Evolutionary conservation across 2,797 vertebrate genomes (phyloP).

Genomic region (Cygnus olor): DNA sequence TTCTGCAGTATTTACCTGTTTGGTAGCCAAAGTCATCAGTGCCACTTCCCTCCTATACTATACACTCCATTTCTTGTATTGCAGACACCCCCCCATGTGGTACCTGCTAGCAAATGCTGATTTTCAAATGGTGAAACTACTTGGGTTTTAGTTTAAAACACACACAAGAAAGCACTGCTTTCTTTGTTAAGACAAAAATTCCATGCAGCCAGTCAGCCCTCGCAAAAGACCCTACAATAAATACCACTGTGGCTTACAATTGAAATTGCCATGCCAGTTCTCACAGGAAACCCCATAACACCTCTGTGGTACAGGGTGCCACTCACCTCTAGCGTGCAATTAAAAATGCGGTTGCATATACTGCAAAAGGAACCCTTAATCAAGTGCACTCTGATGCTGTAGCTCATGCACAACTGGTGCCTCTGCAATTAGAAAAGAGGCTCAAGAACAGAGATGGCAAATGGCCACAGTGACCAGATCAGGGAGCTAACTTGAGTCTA

Average conservation of each 20-base stretch:
- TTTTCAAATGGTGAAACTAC: not conserved
- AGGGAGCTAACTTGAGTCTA: not conserved
- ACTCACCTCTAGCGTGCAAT: not conserved
- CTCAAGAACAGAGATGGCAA: not conserved
- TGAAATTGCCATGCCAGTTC: not conserved
- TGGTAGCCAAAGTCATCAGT: not conserved
- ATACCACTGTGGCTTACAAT: not conserved
- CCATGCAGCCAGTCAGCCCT: not conserved
- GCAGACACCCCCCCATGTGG: slow-evolving; percentile 63
- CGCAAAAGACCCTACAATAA: not conserved
- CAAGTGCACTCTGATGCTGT: not conserved
- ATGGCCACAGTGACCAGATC: not conserved
- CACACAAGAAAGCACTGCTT: not conserved
- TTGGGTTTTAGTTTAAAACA: not conserved
- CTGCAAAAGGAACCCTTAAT: not conserved
- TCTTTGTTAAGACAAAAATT: not conserved
- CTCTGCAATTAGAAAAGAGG: not conserved
- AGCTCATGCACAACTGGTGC: not conserved
- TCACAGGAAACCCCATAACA: not conserved
- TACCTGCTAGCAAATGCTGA: slow-evolving; percentile 58
- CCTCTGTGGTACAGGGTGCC: not conserved
- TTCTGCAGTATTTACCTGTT: not conserved
- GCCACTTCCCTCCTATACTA: not conserved
- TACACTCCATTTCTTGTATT: slow-evolving; percentile 23
- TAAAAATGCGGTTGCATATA: not conserved